Conservation (phyloP, 2,113 vertebrate genomes). For the Isurus oxyrinchus region DNA sequence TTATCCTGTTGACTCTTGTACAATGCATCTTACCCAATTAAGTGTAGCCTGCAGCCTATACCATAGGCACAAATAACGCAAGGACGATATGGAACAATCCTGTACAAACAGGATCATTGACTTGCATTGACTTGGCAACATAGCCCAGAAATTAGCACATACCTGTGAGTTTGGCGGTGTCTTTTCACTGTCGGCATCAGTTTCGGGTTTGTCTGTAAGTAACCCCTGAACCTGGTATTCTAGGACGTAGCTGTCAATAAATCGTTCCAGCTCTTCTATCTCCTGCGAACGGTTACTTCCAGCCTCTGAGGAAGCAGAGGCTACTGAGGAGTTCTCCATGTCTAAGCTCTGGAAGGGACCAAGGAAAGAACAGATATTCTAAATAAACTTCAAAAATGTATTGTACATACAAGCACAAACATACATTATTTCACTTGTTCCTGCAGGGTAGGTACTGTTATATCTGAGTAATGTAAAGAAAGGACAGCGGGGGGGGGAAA, state of each 20-base stretch:
- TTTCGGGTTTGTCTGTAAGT: slow-evolving; percentile 73
- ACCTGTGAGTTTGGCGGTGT: slow-evolving; percentile 74
- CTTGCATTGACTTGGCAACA: background rate
- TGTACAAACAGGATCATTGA: background rate
- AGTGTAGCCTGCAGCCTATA: background rate
- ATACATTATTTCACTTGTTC: background rate
- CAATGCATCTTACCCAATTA: background rate
- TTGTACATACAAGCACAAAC: background rate
- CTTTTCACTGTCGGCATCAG: slow-evolving; percentile 69
- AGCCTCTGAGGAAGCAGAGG: slow-evolving; percentile 86
- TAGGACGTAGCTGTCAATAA: slow-evolving; percentile 94
- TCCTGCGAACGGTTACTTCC: slow-evolving; percentile 95
- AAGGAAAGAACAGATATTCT: slow-evolving; percentile 31
- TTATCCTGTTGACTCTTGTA: background rate
- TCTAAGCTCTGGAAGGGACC: slow-evolving; percentile 47
- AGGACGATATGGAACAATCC: background rate
- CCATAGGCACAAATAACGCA: background rate
- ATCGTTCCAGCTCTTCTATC: slow-evolving; percentile 91
- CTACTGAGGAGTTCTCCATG: slow-evolving; percentile 95
- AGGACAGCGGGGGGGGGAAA: background rate
- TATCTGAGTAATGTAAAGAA: background rate
- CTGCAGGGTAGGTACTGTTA: background rate
- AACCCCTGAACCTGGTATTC: slow-evolving; percentile 97
- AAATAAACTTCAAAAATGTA: background rate
- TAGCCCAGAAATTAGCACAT: slow-evolving; percentile 33